These are phyloP conservation scores for Cheilosia vernalis DNA, from an alignment of 2,888 invertebrate genomes.

Conservation along the genomic window DNA sequence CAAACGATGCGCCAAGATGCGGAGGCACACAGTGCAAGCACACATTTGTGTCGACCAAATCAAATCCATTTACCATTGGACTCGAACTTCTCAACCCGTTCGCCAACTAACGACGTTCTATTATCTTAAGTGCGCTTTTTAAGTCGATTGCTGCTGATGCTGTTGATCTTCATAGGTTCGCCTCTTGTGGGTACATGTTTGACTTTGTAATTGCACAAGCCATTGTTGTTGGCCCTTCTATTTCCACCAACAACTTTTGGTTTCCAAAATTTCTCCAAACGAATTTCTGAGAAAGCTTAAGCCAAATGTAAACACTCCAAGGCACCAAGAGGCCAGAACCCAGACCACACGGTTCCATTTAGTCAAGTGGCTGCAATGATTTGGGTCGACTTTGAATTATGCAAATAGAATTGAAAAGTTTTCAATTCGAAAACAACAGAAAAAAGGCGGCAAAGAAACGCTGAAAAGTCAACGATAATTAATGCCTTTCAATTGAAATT, in stretches of 20 bases:
- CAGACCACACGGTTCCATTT: constrained; percentile 3
- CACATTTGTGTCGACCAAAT: constrained; percentile 37
- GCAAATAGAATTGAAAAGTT: constrained; percentile 47
- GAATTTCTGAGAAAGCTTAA: constrained; percentile 58
- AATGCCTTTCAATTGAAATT: constrained; percentile 67
- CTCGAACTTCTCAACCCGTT: constrained; percentile 28
- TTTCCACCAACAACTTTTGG: constrained; percentile 30
- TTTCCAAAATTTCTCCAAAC: constrained; percentile 53
- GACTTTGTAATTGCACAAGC: constrained; percentile 26
- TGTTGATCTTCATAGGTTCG: constrained; percentile 36
- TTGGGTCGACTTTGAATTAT: constrained; percentile 39
- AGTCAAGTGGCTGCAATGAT: constrained; percentile 53
- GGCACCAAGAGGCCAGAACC: neutral
- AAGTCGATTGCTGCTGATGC: constrained; percentile 65
- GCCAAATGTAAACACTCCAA: constrained; percentile 67
- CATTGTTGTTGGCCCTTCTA: constrained; percentile 19
- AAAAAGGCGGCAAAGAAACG: constrained; percentile 6
- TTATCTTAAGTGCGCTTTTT: constrained; percentile 77
- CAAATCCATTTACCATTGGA: constrained; percentile 34
- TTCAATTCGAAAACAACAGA: constrained; percentile 50
- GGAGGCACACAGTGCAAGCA: neutral
- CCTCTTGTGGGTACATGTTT: neutral
- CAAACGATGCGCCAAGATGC: neutral
- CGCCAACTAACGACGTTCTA: constrained; percentile 76
- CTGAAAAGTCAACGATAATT: constrained; percentile 62